Conservation (phyloP, 2,888 invertebrate genomes). For the Eugnorisma glareosa region DNA sequence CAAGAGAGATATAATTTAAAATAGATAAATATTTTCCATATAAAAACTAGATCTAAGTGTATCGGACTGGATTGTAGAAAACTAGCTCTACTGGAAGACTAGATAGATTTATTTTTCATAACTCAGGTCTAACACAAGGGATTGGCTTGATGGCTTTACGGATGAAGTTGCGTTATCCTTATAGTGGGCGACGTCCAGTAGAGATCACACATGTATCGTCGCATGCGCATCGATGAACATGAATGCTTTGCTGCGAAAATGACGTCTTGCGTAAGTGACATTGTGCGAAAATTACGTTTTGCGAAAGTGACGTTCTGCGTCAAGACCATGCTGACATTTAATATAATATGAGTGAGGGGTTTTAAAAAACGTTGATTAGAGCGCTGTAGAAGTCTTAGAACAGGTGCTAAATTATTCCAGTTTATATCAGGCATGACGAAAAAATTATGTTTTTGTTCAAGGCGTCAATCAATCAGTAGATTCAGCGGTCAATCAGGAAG, state of each 20-base stretch:
- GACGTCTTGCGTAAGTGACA: no score
- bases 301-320: no score
- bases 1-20: conserved; percentile 64
- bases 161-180: conserved; percentile 16
- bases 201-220: not conserved
- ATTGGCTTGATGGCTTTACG: not conserved
- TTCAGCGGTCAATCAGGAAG: conserved; percentile 32
- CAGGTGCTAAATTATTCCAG: not conserved
- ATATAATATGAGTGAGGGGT: not conserved
- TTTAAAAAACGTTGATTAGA: not conserved
- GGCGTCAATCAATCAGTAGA: conserved; percentile 4
- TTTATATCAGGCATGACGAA: not conserved
- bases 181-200: not conserved
- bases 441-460: not conserved
- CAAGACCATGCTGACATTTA: no score
- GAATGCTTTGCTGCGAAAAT: no score
- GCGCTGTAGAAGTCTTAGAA: not conserved
- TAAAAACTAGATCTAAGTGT: conserved; percentile 57
- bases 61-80: conserved; percentile 55
- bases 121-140: not conserved
- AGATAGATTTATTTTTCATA: conserved; percentile 19
- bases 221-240: conserved; percentile 5
- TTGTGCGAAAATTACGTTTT: no score
- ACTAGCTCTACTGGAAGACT: conserved; percentile 48
- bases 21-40: conserved; percentile 58